Base-by-base conservation (phyloP, 2,797 vertebrate species). In the Mus caroli region DNA sequence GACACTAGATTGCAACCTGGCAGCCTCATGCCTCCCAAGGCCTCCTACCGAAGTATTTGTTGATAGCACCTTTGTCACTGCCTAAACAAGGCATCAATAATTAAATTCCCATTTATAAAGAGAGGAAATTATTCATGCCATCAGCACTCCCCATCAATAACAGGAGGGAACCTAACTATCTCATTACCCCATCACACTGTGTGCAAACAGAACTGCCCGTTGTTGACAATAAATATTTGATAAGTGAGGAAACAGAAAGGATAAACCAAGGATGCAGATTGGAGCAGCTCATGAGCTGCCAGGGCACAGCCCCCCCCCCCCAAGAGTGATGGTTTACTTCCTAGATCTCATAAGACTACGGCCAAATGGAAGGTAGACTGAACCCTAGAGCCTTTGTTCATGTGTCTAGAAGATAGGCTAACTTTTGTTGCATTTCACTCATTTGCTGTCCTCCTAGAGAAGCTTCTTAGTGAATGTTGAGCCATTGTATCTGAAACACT, bases 151-250 rank as follows among this genome's bases (percentile, higher is more conserved):
- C 97, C 96, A 98, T 98, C 98, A 98, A 98, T 98, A 98, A 98
- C 96, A 96, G 96, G 98, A 98, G 96, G 98, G 98, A 98, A 98
- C 97, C 97, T 97, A 98, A 98, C 98, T 98, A 97, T 98, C 98
- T 98, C 98, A 98, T 98, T 98, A 98, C 98, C 98, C 98, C 97
- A 98, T 98, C 98, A 97, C 98, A 98, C 97, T 98, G 97, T 98
- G 98, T 98, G 98, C 98, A 98, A 98, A 98, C 97, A 98, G 96
- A 98, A 98, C 98, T 98, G 98, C 97, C 98, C 97, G 0, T 97
- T 98, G 98, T 98, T 98, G 98, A 98, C 97, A 97, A 98, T 98
- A 98, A 98, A 98, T 98, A 98, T 98, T 99, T 98, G 97, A 98
- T 98, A 98, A 98, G 97, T 69, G 84, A 98, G 97, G 97, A 98